Base-by-base conservation (phyloP, 1,140 invertebrate genomes). In the Cydia pomonella region DNA sequence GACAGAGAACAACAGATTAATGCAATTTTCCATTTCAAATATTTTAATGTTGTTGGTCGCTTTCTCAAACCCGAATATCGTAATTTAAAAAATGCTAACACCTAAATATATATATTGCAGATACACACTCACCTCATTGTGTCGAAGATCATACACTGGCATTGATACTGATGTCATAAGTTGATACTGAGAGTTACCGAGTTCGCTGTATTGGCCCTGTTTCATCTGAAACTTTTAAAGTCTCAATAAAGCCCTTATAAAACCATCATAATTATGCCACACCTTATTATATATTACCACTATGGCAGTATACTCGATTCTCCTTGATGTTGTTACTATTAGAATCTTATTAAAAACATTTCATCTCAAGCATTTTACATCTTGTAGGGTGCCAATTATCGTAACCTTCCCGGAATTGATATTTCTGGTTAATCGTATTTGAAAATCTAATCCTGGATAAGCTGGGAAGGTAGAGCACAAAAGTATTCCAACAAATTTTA, bases 141-240 rank as follows among this genome's bases (percentile, higher is more conserved):
- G 94, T 12, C 96, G 95, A 82, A 95, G 94, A 93, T 98, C 97
- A 90, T 97, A 98, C 27, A 98, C 97, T 6, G 98, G 98, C 94
- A 97, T 96, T 75, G 97, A 97, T 18, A 98, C 97, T 41, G 98
- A 98, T 10, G 97, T 98, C 96, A 98, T 97, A 82, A 98, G 94
- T 80, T 95, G 94, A 87, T 97, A 97, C 76, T 94, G 93, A 75
- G 94, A 87, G 76, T 92, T 90, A 74, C 90, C 93, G 25, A 94
- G 86, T 78, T 95, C 94, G 62, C 92, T 92, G 33, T 94, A 94
- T 80, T 95, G 94, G 76, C 95, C 94, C 89, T 95, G 94, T 80
- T 94, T 94, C 90, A 93, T 91, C 95, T 96, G 81, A 62, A 91
- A 86, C 29, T 18, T 69, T 18, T 7, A 38, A 59, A 18, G 6